These are phyloP conservation scores for Myiopsitta monachus DNA, from an alignment of 2,113 vertebrate species.

Conservation along the genomic window DNA sequence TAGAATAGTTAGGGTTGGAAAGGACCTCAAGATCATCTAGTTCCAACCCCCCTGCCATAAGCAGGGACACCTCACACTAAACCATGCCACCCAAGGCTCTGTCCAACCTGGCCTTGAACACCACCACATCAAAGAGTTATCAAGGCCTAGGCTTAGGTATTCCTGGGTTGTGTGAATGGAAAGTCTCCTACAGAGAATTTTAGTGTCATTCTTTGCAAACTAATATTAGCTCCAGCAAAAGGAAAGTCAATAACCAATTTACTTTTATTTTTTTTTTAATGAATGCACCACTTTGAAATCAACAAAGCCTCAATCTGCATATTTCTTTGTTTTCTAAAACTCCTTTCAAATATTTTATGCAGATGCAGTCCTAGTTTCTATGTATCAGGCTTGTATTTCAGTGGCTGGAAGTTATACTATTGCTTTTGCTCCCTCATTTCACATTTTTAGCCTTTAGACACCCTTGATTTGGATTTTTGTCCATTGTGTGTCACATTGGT, in stretches of 20 bases:
- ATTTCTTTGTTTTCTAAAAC: background rate
- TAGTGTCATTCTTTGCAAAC: background rate
- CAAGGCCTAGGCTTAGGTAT: background rate
- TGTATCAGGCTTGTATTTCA: accelerated
- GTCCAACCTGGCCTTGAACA: too few relatives aligned
- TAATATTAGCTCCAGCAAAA: background rate
- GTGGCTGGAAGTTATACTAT: accelerated
- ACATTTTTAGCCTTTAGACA: background rate
- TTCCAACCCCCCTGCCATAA: too few relatives aligned
- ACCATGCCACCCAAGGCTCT: too few relatives aligned
- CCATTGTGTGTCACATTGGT: background rate
- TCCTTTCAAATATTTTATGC: background rate
- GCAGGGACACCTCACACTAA: too few relatives aligned
- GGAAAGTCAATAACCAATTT: background rate
- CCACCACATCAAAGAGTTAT: background rate
- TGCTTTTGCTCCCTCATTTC: background rate
- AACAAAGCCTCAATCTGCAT: background rate
- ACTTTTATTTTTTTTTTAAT: background rate
- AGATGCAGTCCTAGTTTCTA: background rate
- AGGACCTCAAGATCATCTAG: too few relatives aligned
- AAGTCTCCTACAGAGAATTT: background rate
- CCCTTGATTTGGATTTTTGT: background rate
- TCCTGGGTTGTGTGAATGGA: background rate
- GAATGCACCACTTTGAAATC: background rate
- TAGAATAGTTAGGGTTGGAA: too few relatives aligned